A percentile compares a stretch with the other conserved stretches of the same genome.
These are phyloP conservation scores for Petrocephalus sullivani DNA, from an alignment of 2,797 vertebrate species.

Conservation along the genomic window DNA sequence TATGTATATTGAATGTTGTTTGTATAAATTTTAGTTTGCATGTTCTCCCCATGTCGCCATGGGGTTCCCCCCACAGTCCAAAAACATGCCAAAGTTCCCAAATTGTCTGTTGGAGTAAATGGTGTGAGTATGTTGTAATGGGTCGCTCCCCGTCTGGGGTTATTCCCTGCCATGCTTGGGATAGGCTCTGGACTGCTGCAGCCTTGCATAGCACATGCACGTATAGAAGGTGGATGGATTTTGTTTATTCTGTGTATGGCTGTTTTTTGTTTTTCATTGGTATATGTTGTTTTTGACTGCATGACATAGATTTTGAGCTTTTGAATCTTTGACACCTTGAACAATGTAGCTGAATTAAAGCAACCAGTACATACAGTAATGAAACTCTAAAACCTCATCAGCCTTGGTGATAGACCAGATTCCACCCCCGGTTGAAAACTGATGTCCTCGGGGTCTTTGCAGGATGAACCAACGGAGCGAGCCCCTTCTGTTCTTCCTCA, in stretches of 20 bases:
- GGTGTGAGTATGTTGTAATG: neutral
- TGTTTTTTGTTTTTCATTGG: neutral
- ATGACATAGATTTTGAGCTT: neutral
- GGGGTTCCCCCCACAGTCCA: neutral
- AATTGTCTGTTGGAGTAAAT: neutral
- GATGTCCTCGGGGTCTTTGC: neutral
- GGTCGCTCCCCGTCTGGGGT: neutral
- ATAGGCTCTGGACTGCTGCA: neutral
- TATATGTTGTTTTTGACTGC: neutral
- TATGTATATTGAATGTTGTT: too few relatives aligned
- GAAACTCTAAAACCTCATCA: neutral
- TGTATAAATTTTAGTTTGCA: too few relatives aligned
- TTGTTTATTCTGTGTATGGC: neutral
- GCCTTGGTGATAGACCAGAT: neutral
- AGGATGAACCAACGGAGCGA: conserved; percentile 60
- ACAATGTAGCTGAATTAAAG: neutral
- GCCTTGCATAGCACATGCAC: neutral
- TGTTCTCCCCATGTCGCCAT: neutral
- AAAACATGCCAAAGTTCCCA: neutral
- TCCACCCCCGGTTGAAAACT: neutral
- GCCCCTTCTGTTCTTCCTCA: conserved; percentile 67
- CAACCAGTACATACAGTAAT: neutral
- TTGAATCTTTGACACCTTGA: neutral
- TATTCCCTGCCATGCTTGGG: neutral
- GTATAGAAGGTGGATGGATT: neutral